A percentile compares a stretch with the other conserved stretches of the same genome.
These are phyloP conservation scores for Chondrosia reniformis DNA, from an alignment of 37 sponge, comb jelly and placozoan species.

Conservation along the genomic window DNA sequence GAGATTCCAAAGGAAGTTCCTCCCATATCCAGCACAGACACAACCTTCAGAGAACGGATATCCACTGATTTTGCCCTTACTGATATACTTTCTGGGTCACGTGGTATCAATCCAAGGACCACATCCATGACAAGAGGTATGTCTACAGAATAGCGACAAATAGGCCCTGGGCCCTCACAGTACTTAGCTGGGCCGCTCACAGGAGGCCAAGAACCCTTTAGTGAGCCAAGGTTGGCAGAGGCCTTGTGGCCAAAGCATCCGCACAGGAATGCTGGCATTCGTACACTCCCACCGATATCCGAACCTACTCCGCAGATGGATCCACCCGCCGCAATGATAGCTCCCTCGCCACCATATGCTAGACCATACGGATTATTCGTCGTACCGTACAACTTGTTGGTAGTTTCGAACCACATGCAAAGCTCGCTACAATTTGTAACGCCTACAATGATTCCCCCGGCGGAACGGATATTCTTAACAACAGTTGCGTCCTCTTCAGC, in stretches of 20 bases:
- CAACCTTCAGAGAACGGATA: constrained; percentile 3
- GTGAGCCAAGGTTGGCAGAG: constrained; percentile 32
- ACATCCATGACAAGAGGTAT: constrained; percentile 40
- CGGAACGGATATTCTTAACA: constrained; percentile 34
- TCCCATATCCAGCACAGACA: constrained; percentile 26
- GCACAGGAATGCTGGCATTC: constrained; percentile 67
- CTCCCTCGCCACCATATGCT: constrained; percentile 69
- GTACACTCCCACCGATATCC: constrained; percentile 74
- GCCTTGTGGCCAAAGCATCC: constrained; percentile 72
- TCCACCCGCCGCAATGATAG: constrained; percentile 36
- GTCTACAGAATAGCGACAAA: constrained; percentile 57
- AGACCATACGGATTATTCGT: constrained; percentile 76
- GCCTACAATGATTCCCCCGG: constrained; percentile 64
- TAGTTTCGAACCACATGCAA: constrained; percentile 55
- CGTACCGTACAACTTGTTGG: constrained; percentile 60
- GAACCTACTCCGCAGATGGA: constrained; percentile 56
- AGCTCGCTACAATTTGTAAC: constrained; percentile 59
- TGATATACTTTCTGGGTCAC: not conserved
- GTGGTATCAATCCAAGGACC: constrained; percentile 12
- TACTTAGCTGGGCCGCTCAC: not conserved
- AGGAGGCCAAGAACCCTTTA: constrained; percentile 25
- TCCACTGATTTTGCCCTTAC: not conserved
- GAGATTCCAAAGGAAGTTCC: not conserved
- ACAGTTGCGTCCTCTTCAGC: constrained; percentile 42
- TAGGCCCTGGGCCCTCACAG: constrained; percentile 28